Base-by-base conservation (phyloP, 2,113 vertebrate genomes). In the Colaptes auratus region DNA sequence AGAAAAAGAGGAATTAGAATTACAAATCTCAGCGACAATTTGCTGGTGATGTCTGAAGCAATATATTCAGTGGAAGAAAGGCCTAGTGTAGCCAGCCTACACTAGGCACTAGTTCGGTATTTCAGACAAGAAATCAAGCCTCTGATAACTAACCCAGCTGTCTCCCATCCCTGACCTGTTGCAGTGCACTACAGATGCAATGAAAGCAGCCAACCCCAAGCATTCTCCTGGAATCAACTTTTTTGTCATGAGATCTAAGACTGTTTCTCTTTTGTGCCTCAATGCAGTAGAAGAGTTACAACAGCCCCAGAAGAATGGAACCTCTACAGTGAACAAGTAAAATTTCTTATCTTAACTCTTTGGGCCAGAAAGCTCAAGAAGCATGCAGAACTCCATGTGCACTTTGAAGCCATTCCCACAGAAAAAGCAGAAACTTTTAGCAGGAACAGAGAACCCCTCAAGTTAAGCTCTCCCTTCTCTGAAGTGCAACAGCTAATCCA, bases 1-100 rank as follows among this genome's bases (percentile, higher is more conserved):
- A 75, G 64, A 64, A 92, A 71, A 92, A 52, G 28, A 77, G 18
- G 46, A 90, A 91, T 86, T 39, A 90, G 87, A 95, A 92, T 90
- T 81, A 88, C 65, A 88, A 83, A 91, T 80, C 48, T 81, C 50
- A 61, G 48, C 44, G 44, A 69, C 79, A 86, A 83, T 72, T 91
- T 86, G 35, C 65, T 90, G 75, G 53, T 72, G 48, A 88, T 88
- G 92, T 92, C 75, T 74, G 44, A 71, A 92, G 46, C 48, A 70
- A 73, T 67, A 70, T 6, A 73, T 27, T 33, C 78, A n/a, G 46
- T 70, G 52, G 35, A 73, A 92, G 55, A 92, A 65, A 66, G 64
- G 12, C 21, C 30, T 28, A 7, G 42, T 14, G 18, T 17, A 93
- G 60, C 25, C 69, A 82, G 28, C 9, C 50, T 1, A 20, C 6